These are phyloP conservation scores for Spisula solida DNA, from an alignment of 2,888 invertebrate genomes.

Conservation along the genomic window DNA sequence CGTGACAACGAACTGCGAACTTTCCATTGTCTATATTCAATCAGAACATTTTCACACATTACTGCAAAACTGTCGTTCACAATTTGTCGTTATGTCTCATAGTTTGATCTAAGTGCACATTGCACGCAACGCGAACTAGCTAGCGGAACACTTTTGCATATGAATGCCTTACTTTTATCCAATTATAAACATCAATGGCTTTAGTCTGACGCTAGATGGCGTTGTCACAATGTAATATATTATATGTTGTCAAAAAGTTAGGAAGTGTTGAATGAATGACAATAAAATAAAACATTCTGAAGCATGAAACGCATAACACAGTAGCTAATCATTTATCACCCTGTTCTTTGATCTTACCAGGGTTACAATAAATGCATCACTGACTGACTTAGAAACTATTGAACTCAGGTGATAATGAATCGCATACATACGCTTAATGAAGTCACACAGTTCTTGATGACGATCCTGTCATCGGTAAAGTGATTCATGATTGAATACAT, in stretches of 20 bases:
- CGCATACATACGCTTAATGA: background rate
- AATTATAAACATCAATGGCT: background rate
- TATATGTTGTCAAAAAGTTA: background rate
- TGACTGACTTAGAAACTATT: background rate
- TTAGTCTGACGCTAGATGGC: background rate
- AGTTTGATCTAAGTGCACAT: background rate
- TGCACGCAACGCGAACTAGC: background rate
- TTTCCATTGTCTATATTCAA: background rate
- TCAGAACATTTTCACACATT: slow-evolving; percentile 12
- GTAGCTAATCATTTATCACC: background rate
- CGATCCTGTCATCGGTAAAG: no score
- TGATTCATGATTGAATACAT: no score
- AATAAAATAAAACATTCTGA: background rate
- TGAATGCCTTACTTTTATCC: background rate
- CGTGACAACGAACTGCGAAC: background rate
- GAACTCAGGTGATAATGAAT: background rate
- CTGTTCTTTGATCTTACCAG: background rate
- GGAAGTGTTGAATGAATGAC: background rate
- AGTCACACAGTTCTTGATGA: no score
- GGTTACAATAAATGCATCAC: background rate
- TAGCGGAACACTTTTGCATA: background rate
- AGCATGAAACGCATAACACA: background rate
- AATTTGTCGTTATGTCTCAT: background rate
- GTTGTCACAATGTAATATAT: background rate
- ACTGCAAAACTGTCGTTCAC: background rate